Base-by-base conservation (phyloP, 2,888 invertebrate genomes). In the Limenitis camilla region DNA sequence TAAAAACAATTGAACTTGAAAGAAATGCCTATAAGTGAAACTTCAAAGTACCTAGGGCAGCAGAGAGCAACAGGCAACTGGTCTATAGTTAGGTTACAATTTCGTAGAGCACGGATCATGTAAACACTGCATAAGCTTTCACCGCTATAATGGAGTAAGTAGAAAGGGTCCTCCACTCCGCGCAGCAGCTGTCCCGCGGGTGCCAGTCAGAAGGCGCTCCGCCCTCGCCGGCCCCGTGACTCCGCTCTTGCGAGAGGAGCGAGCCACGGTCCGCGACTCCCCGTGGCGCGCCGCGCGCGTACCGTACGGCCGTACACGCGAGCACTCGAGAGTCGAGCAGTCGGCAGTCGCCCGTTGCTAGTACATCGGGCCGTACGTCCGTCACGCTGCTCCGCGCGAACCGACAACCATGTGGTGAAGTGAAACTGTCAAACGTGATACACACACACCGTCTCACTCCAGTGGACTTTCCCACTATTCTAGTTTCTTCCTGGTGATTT, bases 341-440 rank as follows among this genome's bases (percentile, higher is more conserved):
- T 29, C 45, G 35, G 62, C 79, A 84, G 85, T 87, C 80, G 84
- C 74, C 74, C 80, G 78, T 76, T 81, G 73, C 69, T 66, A 73
- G 79, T 72, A 73, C 79, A 76, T 69, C 75, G 75, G 63, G 66
- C 61, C 64, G 75, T 61, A 79, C 84, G 82, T 75, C 68, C 63
- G 74, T 80, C 65, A 69, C 69, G 72, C 66, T 64, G 66, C 58
- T 66, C 68, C 67, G 71, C 76, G 74, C 71, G 72, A 76, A 71
- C 68, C 63, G 61, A 64, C 71, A 81, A 80, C 83, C 86, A 86
- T 87, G 87, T 80, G 87, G 83, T 86, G 85, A 86, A 83, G 85
- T 85, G 84, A 81, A 85, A 81, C 85, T 84, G 85, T 85, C 86
- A 86, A 82, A 82, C 82, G 86, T 82, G 81, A 80, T 78, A 80